Evolutionary conservation across 2,797 vertebrate genomes (phyloP), one percentile per base, ranked within the genome.

Genomic region (Orientallactaga sibirica): DNA sequence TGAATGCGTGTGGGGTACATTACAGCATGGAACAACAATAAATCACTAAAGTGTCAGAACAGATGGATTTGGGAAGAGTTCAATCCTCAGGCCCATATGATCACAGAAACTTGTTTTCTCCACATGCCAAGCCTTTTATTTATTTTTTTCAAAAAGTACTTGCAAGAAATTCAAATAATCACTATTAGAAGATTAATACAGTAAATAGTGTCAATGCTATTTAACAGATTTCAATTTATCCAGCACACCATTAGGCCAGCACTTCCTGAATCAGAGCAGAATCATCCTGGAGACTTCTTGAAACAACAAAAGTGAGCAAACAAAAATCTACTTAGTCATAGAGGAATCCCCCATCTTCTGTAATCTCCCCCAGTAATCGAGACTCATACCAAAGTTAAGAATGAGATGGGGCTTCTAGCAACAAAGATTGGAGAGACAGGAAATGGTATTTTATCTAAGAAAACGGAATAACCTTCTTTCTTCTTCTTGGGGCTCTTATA

Each of bases 131-230:
- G 62, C 9, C 68, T 86, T 27, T 37, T 19, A 33, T 90, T n/a
- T 37, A 37, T 43, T 25, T 41, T 37, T 55, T 4, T 43, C 19
- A 52, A 12, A 92, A 82, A 71, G 43, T 24, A 43, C 52, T 88
- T 91, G 4, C 29, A 48, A 85, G 24, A 9, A 77, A 68, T 55
- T 25, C 15, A 90, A 87, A 37, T 88, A 27, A 71, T 18, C 41
- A 62, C 62, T 79, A 87, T 92, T 78, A 33, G 75, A 88, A 93
- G 66, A 85, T 52, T 85, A 86, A 90, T 9, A 33, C 4, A 73
- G 18, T 8, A 43, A 83, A 86, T 79, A 43, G 68, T 64, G 12
- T n/a, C 79, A 85, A 33, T 48, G 70, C 1, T 58, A 68, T 64
- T 79, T 64, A 67, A 41, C 52, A 64, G 91, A 55, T 64, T 86